phyloP scores from a whole-genome alignment of 2,888 invertebrate genomes.

The Phaonia tiefii region DNA sequence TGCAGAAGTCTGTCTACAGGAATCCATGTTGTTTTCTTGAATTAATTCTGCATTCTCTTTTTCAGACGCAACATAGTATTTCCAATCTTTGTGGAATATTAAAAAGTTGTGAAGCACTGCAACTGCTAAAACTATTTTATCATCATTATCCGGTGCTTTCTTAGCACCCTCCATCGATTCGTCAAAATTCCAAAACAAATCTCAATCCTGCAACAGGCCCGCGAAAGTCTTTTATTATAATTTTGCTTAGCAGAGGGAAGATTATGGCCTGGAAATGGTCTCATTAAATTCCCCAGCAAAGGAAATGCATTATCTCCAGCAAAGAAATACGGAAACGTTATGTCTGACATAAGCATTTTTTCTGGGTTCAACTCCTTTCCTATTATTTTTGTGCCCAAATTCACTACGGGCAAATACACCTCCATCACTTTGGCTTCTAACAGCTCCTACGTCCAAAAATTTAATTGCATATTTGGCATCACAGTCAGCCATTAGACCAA shows the following conservation, averaged over 20 bases:
- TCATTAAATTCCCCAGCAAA: constrained; percentile 38
- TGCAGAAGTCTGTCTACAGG: too few species aligned
- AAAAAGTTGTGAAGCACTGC: constrained; percentile 46
- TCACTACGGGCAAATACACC: constrained; percentile 43
- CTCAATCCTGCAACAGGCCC: constrained; percentile 4
- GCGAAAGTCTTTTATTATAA: constrained; percentile 11
- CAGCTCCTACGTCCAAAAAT: constrained; percentile 51
- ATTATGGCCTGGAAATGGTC: constrained; percentile 40
- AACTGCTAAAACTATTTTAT: constrained; percentile 46
- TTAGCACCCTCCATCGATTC: constrained; percentile 6
- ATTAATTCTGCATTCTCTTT: too few species aligned
- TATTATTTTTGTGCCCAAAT: constrained; percentile 47
- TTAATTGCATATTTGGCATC: constrained; percentile 44
- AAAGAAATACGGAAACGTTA: constrained; percentile 48
- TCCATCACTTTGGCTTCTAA: constrained; percentile 32
- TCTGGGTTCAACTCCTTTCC: constrained; percentile 28
- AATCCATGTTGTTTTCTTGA: too few species aligned
- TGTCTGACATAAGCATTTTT: constrained; percentile 35
- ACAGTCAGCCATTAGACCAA: constrained; percentile 48
- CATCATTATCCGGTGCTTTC: constrained; percentile 39
- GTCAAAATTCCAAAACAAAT: background rate
- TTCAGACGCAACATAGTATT: too few species aligned
- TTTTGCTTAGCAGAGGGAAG: constrained; percentile 24
- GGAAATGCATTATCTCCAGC: constrained; percentile 55
- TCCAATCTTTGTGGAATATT: constrained; percentile 34